Conservation (phyloP, 2,113 vertebrate species). For the Perccottus glenii region DNA sequence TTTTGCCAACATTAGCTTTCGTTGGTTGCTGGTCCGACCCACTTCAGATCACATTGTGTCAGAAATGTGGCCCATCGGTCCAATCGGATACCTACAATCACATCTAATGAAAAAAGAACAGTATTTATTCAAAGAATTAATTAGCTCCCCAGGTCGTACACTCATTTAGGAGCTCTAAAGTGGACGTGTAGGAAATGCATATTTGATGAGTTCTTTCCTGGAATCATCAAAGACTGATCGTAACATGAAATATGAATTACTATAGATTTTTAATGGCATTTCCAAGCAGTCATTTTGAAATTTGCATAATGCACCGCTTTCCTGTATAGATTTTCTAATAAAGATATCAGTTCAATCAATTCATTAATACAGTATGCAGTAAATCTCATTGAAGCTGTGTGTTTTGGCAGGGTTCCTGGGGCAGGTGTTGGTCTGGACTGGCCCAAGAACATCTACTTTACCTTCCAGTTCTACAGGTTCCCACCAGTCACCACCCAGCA, state of each 20-base stretch:
- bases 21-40: no score
- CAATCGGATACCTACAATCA: no score
- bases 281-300: conserved; percentile 27
- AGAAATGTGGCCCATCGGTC: no score
- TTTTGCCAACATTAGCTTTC: no score
- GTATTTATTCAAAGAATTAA: no score
- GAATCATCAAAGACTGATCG: conserved; percentile 40
- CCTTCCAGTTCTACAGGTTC: conserved; percentile 96
- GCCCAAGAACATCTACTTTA: conserved; percentile 87
- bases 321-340: conserved; percentile 14
- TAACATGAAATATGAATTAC: conserved; percentile 36
- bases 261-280: conserved; percentile 38
- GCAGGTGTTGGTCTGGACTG: conserved; percentile 54
- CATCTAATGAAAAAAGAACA: no score
- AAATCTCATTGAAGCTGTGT: conserved; percentile 14
- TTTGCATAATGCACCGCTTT: conserved; percentile 6
- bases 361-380: not conserved
- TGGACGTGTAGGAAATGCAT: conserved; percentile 38
- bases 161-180: conserved; percentile 46
- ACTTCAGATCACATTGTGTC: no score
- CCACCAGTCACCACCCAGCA: conserved; percentile 82
- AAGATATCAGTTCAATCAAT: conserved; percentile 12
- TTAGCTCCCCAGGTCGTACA: conserved; percentile 31
- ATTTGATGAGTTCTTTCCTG: conserved; percentile 41
- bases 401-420: conserved; percentile 72